A percentile compares a stretch with the other conserved stretches of the same genome.
Conservation (phyloP, 2,888 invertebrate species). For the Lochmaea crataegi region DNA sequence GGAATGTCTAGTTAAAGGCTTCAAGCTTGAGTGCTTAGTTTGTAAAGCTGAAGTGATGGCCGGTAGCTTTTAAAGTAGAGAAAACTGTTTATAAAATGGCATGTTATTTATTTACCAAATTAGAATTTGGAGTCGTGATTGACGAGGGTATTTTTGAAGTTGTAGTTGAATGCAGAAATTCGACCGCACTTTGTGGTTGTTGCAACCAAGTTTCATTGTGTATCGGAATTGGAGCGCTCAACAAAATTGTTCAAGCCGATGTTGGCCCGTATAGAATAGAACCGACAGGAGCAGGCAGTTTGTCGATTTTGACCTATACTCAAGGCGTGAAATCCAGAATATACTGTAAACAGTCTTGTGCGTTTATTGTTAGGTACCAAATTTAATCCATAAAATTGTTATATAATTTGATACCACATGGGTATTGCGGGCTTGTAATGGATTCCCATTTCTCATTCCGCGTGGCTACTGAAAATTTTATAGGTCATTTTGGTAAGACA, state of each 20-base stretch:
- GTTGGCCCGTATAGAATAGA: not conserved
- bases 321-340: not conserved
- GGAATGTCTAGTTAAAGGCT: not conserved
- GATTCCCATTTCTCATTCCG: too few species aligned
- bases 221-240: not conserved
- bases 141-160: conserved; percentile 3
- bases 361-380: not conserved
- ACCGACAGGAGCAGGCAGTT: not conserved
- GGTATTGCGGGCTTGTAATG: too few species aligned
- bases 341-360: not conserved
- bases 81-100: conserved; percentile 5
- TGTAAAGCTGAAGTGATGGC: not conserved
- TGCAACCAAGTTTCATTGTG: conserved; percentile 10
- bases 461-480: too few species aligned
- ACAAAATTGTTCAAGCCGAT: conserved; percentile 3
- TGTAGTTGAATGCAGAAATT: not conserved
- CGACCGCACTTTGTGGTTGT: not conserved
- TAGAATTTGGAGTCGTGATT: not conserved
- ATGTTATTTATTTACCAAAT: conserved; percentile 1
- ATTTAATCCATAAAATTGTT: not conserved
- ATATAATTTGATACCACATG: too few species aligned
- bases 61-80: not conserved
- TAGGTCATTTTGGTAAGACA: too few species aligned
- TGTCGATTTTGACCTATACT: not conserved
- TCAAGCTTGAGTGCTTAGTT: not conserved